Evolutionary conservation across 2,888 invertebrate genomes (phyloP).

Genomic region (Dynastes maya): DNA sequence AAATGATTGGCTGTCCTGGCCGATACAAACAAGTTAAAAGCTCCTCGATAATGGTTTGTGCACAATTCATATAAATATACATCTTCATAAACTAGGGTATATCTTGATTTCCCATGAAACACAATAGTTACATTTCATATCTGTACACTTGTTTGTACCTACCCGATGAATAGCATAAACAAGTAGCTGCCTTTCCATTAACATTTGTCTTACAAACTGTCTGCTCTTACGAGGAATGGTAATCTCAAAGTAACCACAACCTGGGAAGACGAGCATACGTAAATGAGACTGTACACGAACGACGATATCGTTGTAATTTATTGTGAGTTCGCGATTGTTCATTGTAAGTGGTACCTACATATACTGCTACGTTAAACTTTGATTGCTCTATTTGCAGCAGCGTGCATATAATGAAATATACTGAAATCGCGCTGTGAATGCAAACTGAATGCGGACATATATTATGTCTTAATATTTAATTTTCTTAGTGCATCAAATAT

Average conservation of each 20-base stretch:
- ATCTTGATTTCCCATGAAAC: not conserved
- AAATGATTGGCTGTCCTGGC: too few relatives aligned
- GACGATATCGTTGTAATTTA: not conserved
- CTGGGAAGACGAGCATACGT: not conserved
- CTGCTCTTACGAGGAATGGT: not conserved
- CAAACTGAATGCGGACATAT: not conserved
- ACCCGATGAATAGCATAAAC: not conserved
- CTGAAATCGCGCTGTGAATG: not conserved
- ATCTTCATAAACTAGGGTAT: not conserved
- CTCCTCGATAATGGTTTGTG: too few relatives aligned
- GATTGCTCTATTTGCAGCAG: not conserved
- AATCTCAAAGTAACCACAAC: not conserved
- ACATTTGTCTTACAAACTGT: not conserved
- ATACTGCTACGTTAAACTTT: not conserved
- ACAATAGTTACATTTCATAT: not conserved
- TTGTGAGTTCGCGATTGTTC: not conserved
- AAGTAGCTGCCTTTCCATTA: not conserved
- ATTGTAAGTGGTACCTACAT: not conserved
- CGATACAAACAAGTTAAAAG: too few relatives aligned
- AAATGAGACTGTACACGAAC: not conserved
- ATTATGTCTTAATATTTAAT: conserved; percentile 3
- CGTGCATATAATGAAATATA: conserved; percentile 6
- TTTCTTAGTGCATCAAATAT: not conserved
- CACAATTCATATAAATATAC: not conserved
- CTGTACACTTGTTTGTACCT: not conserved